Base-by-base conservation (phyloP, 2,888 invertebrate genomes). In the Stenoptilia bipunctidactyla region DNA sequence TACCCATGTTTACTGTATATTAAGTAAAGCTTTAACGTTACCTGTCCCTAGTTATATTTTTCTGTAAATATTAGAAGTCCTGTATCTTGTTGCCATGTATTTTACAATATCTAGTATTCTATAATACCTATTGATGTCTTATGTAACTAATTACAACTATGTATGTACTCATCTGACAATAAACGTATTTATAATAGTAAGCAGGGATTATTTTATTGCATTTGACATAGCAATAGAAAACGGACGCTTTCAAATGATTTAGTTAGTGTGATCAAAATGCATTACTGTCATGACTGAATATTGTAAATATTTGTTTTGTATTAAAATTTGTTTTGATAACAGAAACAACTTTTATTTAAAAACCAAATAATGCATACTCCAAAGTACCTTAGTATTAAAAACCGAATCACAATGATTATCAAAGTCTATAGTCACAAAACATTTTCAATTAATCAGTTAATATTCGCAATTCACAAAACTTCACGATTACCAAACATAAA, bases 301-400 rank as follows among this genome's bases (percentile, higher is more conserved):
- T 61, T 80, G 79, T 80, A 79, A 75, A 79, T 79, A 77, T 58
- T 70, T 66, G 67, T 72, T 76, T 74, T 74, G 61, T 71, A 73
- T 62, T 61, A 61, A 77, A 75, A 66, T 54, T 67, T 69, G 61
- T 69, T 67, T 67, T 66, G 62, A 58, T 62, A 65, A 44, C 41
- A 37, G 38, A 36, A 33, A 39, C 45, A 49, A 53, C 44, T 55
- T 55, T 57, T 47, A 43, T 44, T 49, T 43, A 48, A 34, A 40
- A 20, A 20, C 20, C 20, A 20, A 5, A 20, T 15, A 37, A 38
- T 5, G 8, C 20, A 20, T 20, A n/a, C n/a, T n/a, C n/a, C n/a
- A n/a, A n/a, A n/a, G n/a, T n/a, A n/a, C n/a, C n/a, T n/a, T n/a
- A n/a, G n/a, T n/a, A n/a, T n/a, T n/a, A n/a, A n/a, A n/a, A n/a